phyloP scores from a whole-genome alignment of 2,888 invertebrate species.

The Odiellus spinosus region DNA sequence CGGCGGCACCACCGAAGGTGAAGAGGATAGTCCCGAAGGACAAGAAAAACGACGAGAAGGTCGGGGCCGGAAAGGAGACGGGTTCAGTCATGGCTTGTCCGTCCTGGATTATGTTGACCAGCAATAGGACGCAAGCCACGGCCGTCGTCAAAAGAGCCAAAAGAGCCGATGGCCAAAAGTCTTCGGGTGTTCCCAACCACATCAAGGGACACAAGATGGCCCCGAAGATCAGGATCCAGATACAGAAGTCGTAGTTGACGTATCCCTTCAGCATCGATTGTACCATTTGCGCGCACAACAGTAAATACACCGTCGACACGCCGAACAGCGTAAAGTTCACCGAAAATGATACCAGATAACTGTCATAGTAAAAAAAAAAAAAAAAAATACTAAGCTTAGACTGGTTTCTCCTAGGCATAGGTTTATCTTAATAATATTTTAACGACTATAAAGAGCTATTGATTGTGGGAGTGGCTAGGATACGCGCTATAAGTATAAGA shows the following conservation, averaged over 20 bases:
- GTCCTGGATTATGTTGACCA: slow-evolving; percentile 44
- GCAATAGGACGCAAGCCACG: slow-evolving; percentile 44
- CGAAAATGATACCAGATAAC: slow-evolving; percentile 40
- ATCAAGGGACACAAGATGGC: slow-evolving; percentile 56
- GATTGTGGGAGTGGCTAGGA: too few relatives aligned
- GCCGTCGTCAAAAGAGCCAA: slow-evolving; percentile 45
- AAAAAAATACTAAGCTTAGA: too few relatives aligned
- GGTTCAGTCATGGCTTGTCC: neutral
- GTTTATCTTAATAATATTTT: too few relatives aligned
- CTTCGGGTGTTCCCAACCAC: slow-evolving; percentile 80
- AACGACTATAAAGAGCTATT: too few relatives aligned
- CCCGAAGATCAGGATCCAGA: slow-evolving; percentile 63
- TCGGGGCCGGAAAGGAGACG: slow-evolving; percentile 37
- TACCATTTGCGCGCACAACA: slow-evolving; percentile 53
- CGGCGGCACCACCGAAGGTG: slow-evolving; percentile 53
- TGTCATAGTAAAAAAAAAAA: slow-evolving; percentile 17
- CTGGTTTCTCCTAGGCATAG: too few relatives aligned
- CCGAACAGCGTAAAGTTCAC: slow-evolving; percentile 50
- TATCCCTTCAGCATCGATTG: slow-evolving; percentile 46
- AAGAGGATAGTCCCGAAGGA: slow-evolving; percentile 54
- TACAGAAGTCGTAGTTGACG: slow-evolving; percentile 48
- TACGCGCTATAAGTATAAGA: too few relatives aligned
- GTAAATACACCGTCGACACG: slow-evolving; percentile 46
- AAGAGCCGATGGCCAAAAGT: slow-evolving; percentile 58
- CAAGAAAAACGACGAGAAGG: slow-evolving; percentile 46